Evolutionary conservation across 2,113 vertebrate species (phyloP).

Genomic region (Carollia perspicillata): DNA sequence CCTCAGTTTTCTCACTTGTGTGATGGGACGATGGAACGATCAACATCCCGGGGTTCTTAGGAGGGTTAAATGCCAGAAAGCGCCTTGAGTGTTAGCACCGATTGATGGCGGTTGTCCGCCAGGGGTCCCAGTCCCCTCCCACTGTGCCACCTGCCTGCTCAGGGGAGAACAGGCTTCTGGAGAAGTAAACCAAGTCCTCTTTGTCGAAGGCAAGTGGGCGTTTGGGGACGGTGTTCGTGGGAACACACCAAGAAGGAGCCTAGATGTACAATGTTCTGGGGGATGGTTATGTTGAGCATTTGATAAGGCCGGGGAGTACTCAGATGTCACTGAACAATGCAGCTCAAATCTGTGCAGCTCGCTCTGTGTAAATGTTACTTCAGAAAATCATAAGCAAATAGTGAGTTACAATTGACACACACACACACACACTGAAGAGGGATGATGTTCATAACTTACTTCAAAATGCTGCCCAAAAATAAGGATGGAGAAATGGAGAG

Average conservation of each 20-base stretch:
- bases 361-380: background rate
- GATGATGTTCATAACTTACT: background rate
- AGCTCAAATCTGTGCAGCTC: background rate
- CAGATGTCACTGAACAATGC: too few relatives aligned
- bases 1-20: background rate
- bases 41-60: background rate
- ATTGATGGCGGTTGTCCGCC: accelerated
- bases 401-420: background rate
- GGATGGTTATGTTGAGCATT: background rate
- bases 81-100: accelerated
- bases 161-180: background rate
- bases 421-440: accelerated
- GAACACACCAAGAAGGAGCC: background rate
- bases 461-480: background rate
- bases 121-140: background rate
- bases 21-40: background rate
- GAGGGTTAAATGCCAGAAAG: background rate
- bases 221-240: background rate
- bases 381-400: background rate
- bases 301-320: background rate
- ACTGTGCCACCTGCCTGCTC: background rate
- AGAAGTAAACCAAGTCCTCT: background rate
- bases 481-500: background rate
- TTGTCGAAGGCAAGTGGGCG: background rate
- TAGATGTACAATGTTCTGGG: background rate